Evolutionary conservation across 1,140 invertebrate species (phyloP), one percentile per base, ranked within the genome.

Genomic region (Polypedilum pembai): DNA sequence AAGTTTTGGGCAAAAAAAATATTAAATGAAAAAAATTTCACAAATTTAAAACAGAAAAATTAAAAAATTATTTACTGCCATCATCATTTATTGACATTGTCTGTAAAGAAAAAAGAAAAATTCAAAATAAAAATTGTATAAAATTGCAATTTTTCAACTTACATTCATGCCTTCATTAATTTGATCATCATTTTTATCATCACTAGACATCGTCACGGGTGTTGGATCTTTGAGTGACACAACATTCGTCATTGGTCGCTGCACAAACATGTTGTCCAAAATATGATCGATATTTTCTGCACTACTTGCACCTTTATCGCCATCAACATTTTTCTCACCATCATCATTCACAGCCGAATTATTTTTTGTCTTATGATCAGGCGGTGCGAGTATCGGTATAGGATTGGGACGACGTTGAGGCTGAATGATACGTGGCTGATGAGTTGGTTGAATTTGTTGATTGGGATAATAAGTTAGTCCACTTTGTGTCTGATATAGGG

Each of bases 211-310:
- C 18, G 18, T 20, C 8, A 69, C 65, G 1, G 65, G 17, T 18
- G 65, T 20, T 69, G 45, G 45, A 56, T 69, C 65, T 21, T 69
- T 69, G 1, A 69, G 8, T 69, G 65, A 56, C 12, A 56, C n/a
- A n/a, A 56, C n/a, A 56, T 56, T 73, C 41, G 33, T 45, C 24
- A 73, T 75, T 7, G 76, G 74, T 77, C 85, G 83, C 8, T 85
- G 85, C 3, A 87, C 85, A 76, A 87, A 87, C 86, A 87, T 87
- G 75, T 87, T 87, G 75, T 87, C 86, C 1, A 87, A 85, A 56
- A 87, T 87, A 75, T 86, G 82, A 76, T 87, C 86, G 65, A 87
- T 87, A 75, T 87, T 87, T 73, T 87, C 86, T 0, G 79, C 79
- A 40, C 78, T 79, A 74, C 76, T 76, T 45, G 77, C 41, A 12